These are phyloP conservation scores for Leucoraja ocellata DNA, from an alignment of 2,797 vertebrate genomes.

Conservation along the genomic window DNA sequence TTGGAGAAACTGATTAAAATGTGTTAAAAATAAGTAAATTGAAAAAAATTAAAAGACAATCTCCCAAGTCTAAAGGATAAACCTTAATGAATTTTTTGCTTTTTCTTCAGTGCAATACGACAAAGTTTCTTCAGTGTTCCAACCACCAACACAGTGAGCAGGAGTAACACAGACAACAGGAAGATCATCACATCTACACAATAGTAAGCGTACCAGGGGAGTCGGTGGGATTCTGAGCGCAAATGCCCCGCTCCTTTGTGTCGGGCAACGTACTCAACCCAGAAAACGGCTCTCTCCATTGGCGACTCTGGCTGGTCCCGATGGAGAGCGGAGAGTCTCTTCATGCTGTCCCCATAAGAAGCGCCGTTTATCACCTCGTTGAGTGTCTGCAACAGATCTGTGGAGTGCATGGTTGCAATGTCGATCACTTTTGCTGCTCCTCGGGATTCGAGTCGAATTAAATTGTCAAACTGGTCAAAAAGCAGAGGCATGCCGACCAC, in stretches of 20 bases:
- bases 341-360: conserved; percentile 4
- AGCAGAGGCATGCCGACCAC: conserved; percentile 57
- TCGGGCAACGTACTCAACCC: conserved; percentile 22
- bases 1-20: no score
- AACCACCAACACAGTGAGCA: neutral
- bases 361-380: neutral
- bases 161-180: neutral
- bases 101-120: no score
- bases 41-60: no score
- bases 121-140: neutral
- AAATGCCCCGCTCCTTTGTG: conserved; percentile 16
- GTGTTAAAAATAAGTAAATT: no score
- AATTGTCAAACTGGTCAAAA: conserved; percentile 54
- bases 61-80: neutral
- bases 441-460: neutral
- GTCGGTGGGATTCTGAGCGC: neutral
- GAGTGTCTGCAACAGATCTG: neutral
- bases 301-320: neutral
- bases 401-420: neutral
- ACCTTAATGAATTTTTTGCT: neutral
- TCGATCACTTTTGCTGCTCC: conserved; percentile 8
- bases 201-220: conserved; percentile 21
- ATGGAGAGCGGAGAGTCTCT: conserved; percentile 24
- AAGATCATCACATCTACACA: neutral
- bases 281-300: conserved; percentile 30